Base-by-base conservation (phyloP, 2,888 invertebrate genomes). In the Drosophila formosana region DNA sequence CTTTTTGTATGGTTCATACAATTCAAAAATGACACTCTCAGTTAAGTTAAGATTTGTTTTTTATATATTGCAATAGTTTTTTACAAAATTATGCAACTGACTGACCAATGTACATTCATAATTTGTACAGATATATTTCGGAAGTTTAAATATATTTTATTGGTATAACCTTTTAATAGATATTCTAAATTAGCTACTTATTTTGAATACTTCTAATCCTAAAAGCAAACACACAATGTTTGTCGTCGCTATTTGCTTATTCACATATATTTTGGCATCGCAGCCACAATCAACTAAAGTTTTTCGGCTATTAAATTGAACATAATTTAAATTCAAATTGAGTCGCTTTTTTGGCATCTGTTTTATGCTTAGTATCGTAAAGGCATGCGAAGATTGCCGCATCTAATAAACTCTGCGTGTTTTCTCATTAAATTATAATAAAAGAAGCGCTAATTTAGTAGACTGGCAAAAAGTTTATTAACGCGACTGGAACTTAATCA, bases 361-460 rank as follows among this genome's bases (percentile, higher is more conserved):
- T 37, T 41, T 41, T 41, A 18, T 41, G 4, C 6, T 41, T 7
- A 18, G 4, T 6, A 45, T 25, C 9, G 9, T 9, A 45, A 25
- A 25, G 25, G 25, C 45, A 25, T 39, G 39, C 13, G n/a, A 41
- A 41, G 39, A 41, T 41, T 41, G 13, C 18, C 18, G 39, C 18
- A 18, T 18, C 30, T 55, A 87, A 87, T 70, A 45, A 66, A 81
- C 70, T 73, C 71, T 66, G 61, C 39, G 66, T 62, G 52, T 49
- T 66, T 65, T 56, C 46, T 53, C 68, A 73, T 83, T 88, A 88
- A 85, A 66, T 82, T 74, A 69, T 82, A 79, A 87, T 68, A 4
- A n/a, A 37, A 37, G n/a, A 37, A 66, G 13, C 28, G 34, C 37
- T 30, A 32, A 52, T 39, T 66, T 52, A 51, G 32, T 43, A 58